Evolutionary conservation across 1,140 invertebrate species (phyloP), one percentile per base, ranked within the genome.

Genomic region (Anastatus disparis): DNA sequence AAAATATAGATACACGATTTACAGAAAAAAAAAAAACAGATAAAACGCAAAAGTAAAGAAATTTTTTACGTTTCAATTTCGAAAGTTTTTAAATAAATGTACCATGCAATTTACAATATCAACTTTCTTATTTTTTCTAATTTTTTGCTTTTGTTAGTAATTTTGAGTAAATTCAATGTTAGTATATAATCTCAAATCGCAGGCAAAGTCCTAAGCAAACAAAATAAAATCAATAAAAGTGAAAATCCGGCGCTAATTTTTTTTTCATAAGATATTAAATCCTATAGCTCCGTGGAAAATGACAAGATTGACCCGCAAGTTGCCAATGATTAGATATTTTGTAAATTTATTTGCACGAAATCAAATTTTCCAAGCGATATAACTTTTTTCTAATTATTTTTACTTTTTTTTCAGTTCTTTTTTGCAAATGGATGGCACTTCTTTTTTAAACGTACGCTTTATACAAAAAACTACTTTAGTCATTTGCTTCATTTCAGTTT

Each of bases 251-350:
- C 29, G 24, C 15, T 29, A 53, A 29, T 15, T 38, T 12, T 53
- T 27, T 44, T 15, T 10, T 22, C 17, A 38, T 38, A 24, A 40
- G 22, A 35, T 35, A 31, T 40, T 2, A 0, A 31, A 44, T 38
- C 17, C 27, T 58, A 66, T 50, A 40, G n/a, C 52, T 46, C 65
- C 53, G 70, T 80, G 79, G 79, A 83, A 83, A 83, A 83, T 83
- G 81, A 83, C 81, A 84, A 83, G 82, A 78, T 78, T 83, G 81
- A 82, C 82, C 82, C 79, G 72, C 80, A 79, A 77, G n/a, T 83
- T 81, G 76, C 78, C 76, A 80, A 80, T 70, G 72, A 76, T 62
- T n/a, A n/a, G n/a, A n/a, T n/a, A n/a, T n/a, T 10, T 53, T 42
- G 46, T 48, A 73, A 63, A 71, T 74, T 68, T 62, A 72, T 74